These are phyloP conservation scores for Lagopus leucura DNA, from an alignment of 2,113 vertebrate species.

Conservation along the genomic window DNA sequence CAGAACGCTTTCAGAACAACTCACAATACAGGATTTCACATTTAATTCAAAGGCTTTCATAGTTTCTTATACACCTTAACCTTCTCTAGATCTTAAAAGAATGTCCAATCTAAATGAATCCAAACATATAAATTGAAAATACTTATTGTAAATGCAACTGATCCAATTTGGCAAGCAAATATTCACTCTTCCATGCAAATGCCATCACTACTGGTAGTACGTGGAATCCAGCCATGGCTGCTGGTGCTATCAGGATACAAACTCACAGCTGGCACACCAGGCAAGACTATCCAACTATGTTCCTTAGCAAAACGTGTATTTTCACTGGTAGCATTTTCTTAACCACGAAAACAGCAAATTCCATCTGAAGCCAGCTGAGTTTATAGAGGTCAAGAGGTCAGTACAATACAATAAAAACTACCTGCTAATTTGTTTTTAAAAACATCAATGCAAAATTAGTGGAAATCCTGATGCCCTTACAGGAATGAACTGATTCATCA, in stretches of 20 bases:
- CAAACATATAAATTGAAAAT: background rate
- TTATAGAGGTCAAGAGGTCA: background rate
- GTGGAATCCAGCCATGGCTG: background rate
- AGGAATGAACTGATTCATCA: background rate
- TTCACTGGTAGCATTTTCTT: background rate
- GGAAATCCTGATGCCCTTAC: background rate
- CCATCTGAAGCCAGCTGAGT: background rate
- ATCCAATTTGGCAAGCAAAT: background rate
- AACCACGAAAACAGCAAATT: background rate
- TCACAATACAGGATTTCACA: background rate
- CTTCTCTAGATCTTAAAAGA: background rate
- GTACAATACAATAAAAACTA: background rate
- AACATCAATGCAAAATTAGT: background rate
- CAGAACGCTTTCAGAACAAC: background rate
- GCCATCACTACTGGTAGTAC: background rate
- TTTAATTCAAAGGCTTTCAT: background rate
- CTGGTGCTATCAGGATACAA: background rate
- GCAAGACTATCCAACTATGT: background rate
- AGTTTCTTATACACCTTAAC: rapidly evolving
- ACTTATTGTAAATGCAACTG: background rate
- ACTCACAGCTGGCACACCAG: background rate
- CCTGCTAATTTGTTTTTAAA: background rate
- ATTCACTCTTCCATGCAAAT: background rate
- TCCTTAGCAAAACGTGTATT: background rate
- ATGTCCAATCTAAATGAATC: background rate